Percentiles rank a stretch among this genome's conserved stretches.
phyloP scores from a whole-genome alignment of 2,797 vertebrate species.

The Acipenser oxyrinchus region DNA sequence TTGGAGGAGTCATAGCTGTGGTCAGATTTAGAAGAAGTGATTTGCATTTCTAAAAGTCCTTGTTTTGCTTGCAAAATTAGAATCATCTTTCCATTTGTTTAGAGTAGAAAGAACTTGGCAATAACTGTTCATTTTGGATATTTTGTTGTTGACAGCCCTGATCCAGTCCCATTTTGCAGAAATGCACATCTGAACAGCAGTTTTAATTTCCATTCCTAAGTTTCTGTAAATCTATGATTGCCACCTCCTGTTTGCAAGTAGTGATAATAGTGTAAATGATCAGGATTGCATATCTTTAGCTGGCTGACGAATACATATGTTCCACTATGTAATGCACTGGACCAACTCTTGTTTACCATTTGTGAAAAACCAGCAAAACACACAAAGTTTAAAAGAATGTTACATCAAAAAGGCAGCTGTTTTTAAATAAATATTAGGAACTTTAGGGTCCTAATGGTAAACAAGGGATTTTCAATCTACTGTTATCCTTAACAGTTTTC shows the following conservation, averaged over 20 bases:
- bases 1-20: conserved; percentile 4
- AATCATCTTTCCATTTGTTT: neutral
- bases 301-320: conserved; percentile 56
- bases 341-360: conserved; percentile 94
- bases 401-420: conserved; percentile 78
- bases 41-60: neutral
- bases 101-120: conserved; percentile 40
- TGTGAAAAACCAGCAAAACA: conserved; percentile 82
- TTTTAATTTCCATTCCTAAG: conserved; percentile 12
- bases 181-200: conserved; percentile 11
- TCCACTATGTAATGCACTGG: conserved; percentile 85
- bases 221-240: conserved; percentile 48
- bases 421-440: conserved; percentile 76
- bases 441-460: conserved; percentile 85
- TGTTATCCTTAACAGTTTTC: conserved; percentile 82
- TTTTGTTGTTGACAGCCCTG: conserved; percentile 3
- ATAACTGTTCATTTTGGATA: conserved; percentile 37
- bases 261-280: conserved; percentile 58
- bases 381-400: conserved; percentile 86
- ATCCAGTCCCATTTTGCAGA: neutral
- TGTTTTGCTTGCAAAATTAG: conserved; percentile 10
- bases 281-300: conserved; percentile 63
- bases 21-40: neutral
- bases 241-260: conserved; percentile 38
- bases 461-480: conserved; percentile 75